Evolutionary conservation across 2,888 invertebrate genomes (phyloP), one percentile per base, ranked within the genome.

Genomic region (Scaeva pyrastri): DNA sequence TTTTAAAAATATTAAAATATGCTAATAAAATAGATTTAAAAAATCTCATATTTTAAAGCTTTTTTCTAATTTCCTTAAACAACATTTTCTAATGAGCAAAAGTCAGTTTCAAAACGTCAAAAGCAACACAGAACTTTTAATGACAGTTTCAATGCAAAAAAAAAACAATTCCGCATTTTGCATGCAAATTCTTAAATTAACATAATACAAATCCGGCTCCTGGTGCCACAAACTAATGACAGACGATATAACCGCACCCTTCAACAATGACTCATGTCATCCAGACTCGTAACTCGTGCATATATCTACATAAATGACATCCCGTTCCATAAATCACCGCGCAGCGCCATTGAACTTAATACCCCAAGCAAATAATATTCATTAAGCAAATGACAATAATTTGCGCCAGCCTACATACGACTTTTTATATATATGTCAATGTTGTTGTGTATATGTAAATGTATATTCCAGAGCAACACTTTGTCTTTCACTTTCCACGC

Each of bases 401-500:
- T 10, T 41, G 4, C 12, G 1, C 5, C 2, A 7, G 8, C 12
- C 78, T 6, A 39, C 73, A 68, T 60, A 55, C 66, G 60, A 26
- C 84, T 72, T 56, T 45, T 23, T 52, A 66, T 76, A 36, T 82
- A 82, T 71, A 82, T 77, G 82, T 74, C 19, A 66, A 66, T 66
- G 14, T 45, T 31, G 62, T 3, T 26, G 64, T 43, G 26, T 43
- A 14, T 39, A 55, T 70, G 64, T 8, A 10, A 4, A 4, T 12
- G 14, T 23, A n/a, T 26, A 36, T 58, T 56, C 66, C 48, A 26
- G 52, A 60, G 71, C 82, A 82, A 86, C 86, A 86, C 86, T 82
- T 78, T 70, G 82, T 86, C 86, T 86, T 86, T 60, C 85, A 82
- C 86, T 86, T 86, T 86, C 78, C 86, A 78, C 86, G 86, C 86